Percentiles rank a stretch among this genome's conserved stretches.
Conservation (phyloP, 2,113 vertebrate genomes). For the Strix aluco region DNA sequence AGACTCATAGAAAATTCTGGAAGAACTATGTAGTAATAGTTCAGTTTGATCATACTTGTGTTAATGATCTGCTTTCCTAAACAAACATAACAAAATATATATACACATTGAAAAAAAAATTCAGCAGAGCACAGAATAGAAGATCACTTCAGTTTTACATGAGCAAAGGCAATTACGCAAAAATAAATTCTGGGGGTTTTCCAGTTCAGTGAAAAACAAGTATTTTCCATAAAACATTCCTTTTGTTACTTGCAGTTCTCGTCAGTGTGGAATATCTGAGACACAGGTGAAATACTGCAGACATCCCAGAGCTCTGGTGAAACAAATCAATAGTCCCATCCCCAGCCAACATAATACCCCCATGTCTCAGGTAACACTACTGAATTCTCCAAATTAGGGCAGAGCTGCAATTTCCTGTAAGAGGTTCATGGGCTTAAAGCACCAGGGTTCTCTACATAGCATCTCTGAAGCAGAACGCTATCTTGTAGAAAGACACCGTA, state of each 20-base stretch:
- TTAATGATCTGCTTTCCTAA: background rate
- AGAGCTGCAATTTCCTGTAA: background rate
- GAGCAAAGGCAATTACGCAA: background rate
- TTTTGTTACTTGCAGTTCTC: background rate
- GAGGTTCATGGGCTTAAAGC: background rate
- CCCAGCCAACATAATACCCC: background rate
- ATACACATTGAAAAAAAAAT: background rate
- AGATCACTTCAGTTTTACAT: background rate
- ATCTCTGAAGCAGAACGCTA: background rate
- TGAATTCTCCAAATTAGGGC: background rate
- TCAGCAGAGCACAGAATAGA: background rate
- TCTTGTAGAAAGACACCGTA: background rate
- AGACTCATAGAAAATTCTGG: background rate
- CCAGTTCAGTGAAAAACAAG: background rate
- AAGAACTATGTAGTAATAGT: background rate
- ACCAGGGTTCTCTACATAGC: background rate
- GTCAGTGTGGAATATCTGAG: background rate
- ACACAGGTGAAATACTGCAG: background rate
- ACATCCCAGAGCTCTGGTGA: background rate
- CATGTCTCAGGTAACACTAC: background rate
- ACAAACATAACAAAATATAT: background rate
- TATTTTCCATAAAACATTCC: background rate
- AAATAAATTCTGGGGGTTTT: background rate
- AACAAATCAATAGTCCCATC: background rate
- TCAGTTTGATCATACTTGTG: background rate